Conservation (phyloP, 2,113 vertebrate species). For the Podarcis cretensis region DNA sequence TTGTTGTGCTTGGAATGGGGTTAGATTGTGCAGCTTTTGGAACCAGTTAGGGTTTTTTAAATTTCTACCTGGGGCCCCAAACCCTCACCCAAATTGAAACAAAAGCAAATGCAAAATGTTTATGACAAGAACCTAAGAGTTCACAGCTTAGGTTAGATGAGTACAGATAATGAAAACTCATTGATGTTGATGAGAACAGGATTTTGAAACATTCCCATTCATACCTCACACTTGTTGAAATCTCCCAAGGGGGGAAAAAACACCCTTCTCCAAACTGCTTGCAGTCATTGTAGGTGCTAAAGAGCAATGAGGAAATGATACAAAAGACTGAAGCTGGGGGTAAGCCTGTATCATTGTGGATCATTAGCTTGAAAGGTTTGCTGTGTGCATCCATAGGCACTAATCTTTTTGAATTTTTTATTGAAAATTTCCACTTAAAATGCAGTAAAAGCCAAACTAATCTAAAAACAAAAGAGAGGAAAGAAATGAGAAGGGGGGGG, state of each 20-base stretch:
- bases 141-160: slow-evolving; percentile 14
- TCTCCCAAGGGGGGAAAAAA: neutral
- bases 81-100: neutral
- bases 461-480: too few species aligned
- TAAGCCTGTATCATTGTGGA: neutral
- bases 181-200: slow-evolving; percentile 8
- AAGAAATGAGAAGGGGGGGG: too few species aligned
- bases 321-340: too few species aligned
- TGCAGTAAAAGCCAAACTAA: too few species aligned
- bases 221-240: neutral
- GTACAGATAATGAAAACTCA: neutral
- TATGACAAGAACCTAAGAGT: neutral
- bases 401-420: too few species aligned
- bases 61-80: neutral
- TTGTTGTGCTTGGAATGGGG: neutral
- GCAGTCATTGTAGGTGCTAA: neutral
- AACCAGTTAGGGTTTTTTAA: neutral
- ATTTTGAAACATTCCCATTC: slow-evolving; percentile 18
- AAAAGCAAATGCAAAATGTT: neutral
- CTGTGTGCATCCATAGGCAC: neutral
- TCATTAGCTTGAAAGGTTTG: neutral
- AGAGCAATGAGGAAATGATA: neutral
- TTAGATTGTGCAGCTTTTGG: neutral
- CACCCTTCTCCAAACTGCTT: neutral
- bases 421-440: too few species aligned